Evolutionary conservation across 2,797 vertebrate genomes (phyloP).

Genomic region (Lates japonicus): DNA sequence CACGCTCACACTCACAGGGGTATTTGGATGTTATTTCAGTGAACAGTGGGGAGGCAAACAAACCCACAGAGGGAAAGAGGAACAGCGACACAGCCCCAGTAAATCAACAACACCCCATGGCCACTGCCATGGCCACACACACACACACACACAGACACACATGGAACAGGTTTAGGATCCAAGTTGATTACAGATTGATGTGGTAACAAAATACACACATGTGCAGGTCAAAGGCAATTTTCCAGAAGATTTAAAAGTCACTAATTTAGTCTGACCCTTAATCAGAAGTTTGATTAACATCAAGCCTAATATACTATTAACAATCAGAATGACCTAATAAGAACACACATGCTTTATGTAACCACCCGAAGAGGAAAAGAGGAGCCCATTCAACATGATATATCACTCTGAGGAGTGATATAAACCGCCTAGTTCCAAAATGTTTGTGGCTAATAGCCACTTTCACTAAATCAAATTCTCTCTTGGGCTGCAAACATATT

Average conservation of each 20-base stretch:
- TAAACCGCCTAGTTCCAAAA: constrained; percentile 3
- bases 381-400: not conserved
- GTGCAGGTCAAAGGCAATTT: constrained; percentile 1
- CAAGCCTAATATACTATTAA: constrained; percentile 1
- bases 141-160: constrained; percentile 41
- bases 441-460: constrained; percentile 17
- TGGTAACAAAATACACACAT: constrained; percentile 13
- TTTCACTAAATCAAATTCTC: constrained; percentile 39
- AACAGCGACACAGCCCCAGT: constrained; percentile 45
- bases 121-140: constrained; percentile 67
- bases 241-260: not conserved
- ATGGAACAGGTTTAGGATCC: constrained; percentile 51
- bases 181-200: constrained; percentile 33
- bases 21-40: constrained; percentile 75
- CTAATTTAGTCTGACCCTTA: not conserved
- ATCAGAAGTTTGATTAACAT: constrained; percentile 14
- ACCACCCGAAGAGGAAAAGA: not conserved
- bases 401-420: not conserved
- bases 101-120: constrained; percentile 73
- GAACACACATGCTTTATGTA: not conserved
- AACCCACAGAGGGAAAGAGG: constrained; percentile 47
- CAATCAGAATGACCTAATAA: not conserved
- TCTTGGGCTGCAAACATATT: not conserved
- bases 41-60: constrained; percentile 63
- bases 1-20: constrained; percentile 24